These are phyloP conservation scores for Upupa epops DNA, from an alignment of 2,113 vertebrate genomes.

Conservation along the genomic window DNA sequence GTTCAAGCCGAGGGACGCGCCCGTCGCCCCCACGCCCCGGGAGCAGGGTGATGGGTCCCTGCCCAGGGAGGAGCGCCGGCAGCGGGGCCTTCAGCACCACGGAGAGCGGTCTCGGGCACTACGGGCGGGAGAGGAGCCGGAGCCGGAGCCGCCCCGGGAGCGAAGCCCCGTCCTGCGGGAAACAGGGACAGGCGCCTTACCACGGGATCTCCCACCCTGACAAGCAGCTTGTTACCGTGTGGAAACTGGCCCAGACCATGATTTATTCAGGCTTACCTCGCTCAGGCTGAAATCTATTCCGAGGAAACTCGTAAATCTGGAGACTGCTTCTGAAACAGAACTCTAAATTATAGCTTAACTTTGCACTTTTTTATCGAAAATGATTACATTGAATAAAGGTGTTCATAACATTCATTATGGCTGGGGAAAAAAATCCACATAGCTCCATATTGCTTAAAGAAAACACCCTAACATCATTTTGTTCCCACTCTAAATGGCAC, in stretches of 20 bases:
- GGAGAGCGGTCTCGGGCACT: constrained; percentile 36
- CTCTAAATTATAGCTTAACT: background rate
- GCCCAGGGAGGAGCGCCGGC: no score
- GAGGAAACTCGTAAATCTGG: background rate
- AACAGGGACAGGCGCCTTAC: rapidly evolving
- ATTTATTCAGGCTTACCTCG: background rate
- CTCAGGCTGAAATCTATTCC: background rate
- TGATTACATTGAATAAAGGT: background rate
- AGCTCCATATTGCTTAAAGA: background rate
- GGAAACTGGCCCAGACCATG: background rate
- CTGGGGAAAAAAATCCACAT: background rate
- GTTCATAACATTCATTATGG: background rate
- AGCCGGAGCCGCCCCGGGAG: background rate
- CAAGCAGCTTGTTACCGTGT: background rate
- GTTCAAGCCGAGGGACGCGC: no score
- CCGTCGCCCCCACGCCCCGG: no score
- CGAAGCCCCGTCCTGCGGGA: rapidly evolving
- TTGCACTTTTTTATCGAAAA: background rate
- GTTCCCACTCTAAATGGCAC: background rate
- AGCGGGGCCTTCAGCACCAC: constrained; percentile 49
- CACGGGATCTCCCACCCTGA: background rate
- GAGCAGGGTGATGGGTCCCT: background rate
- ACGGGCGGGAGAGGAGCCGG: background rate
- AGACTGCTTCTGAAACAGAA: background rate
- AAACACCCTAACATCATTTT: background rate